Evolutionary conservation across 2,797 vertebrate species (phyloP).

Genomic region (Crenichthys baileyi): DNA sequence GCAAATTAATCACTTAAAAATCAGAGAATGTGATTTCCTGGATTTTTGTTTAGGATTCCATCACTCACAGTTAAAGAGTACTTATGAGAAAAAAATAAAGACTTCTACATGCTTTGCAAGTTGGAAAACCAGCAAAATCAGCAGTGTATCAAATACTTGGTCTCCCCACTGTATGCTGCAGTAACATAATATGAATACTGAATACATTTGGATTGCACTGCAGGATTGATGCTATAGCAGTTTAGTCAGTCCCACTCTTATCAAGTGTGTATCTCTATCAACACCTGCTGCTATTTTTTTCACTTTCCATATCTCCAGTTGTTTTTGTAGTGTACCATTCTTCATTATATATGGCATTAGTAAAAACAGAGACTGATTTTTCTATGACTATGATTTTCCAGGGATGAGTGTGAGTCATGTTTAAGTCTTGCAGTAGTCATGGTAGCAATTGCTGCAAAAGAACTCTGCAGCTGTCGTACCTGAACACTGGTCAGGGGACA

Average conservation of each 20-base stretch:
- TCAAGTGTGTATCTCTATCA: conserved; percentile 3
- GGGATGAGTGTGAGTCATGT: conserved; percentile 24
- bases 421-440: conserved; percentile 20
- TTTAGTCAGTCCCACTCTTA: not conserved
- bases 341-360: not conserved
- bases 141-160: too few species aligned
- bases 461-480: not conserved
- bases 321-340: not conserved
- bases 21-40: too few species aligned
- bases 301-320: conserved; percentile 2
- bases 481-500: not conserved
- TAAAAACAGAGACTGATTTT: conserved; percentile 1
- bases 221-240: not conserved
- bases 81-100: too few species aligned
- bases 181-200: not conserved
- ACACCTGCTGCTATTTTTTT: not conserved
- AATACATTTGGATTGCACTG: not conserved
- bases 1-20: too few species aligned
- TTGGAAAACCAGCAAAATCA: too few species aligned
- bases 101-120: too few species aligned
- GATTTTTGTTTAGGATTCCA: too few species aligned
- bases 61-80: too few species aligned
- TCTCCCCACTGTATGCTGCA: too few species aligned
- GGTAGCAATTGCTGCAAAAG: conserved; percentile 24
- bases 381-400: conserved; percentile 11